phyloP scores from a whole-genome alignment of 2,113 vertebrate genomes.

The Burhinus oedicnemus region DNA sequence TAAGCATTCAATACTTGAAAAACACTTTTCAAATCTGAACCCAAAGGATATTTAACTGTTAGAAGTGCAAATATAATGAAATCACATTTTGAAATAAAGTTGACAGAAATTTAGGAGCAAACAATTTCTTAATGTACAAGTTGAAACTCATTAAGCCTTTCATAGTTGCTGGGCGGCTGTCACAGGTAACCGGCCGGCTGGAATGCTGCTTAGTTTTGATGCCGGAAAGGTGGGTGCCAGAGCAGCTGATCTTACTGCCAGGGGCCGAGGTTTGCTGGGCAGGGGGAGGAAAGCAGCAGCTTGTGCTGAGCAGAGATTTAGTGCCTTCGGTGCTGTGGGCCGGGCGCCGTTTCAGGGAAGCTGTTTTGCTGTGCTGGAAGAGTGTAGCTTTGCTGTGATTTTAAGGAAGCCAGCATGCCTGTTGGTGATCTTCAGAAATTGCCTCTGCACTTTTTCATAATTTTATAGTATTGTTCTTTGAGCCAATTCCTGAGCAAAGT shows the following conservation, averaged over 20 bases:
- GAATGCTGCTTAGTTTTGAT: not conserved
- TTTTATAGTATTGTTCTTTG: not conserved
- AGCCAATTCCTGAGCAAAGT: slow-evolving; percentile 10
- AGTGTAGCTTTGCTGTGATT: not conserved
- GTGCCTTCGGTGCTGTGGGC: not conserved
- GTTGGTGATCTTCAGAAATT: not conserved
- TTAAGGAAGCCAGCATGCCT: not conserved
- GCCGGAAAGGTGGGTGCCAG: not conserved
- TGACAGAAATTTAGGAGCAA: not conserved
- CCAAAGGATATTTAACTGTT: not conserved
- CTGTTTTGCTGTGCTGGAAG: not conserved
- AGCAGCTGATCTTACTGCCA: fast-evolving
- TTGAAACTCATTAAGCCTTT: not conserved
- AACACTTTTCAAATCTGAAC: not conserved
- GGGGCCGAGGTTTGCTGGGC: not conserved
- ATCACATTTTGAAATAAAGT: not conserved
- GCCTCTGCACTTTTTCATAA: not conserved
- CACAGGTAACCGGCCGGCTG: not conserved
- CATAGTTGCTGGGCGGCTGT: not conserved
- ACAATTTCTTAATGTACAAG: not conserved
- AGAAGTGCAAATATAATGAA: not conserved
- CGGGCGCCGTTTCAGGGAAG: not conserved
- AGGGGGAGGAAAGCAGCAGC: not conserved
- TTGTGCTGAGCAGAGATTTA: not conserved
- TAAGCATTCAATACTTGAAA: not conserved